Conservation (phyloP, 2,113 vertebrate species). For the Oryzias celebensis region DNA sequence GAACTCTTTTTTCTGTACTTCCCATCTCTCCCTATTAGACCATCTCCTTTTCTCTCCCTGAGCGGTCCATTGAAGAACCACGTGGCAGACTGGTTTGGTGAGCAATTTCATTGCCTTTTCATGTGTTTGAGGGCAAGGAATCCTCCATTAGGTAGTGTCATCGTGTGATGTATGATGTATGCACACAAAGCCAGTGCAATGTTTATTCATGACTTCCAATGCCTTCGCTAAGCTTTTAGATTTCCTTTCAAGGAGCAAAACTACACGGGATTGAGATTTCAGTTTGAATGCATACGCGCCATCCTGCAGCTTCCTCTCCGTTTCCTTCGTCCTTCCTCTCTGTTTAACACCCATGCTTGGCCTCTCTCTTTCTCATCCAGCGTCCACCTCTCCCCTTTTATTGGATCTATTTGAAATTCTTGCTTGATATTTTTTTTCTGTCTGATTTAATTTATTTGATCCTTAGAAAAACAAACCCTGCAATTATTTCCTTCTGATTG, state of each 20-base stretch:
- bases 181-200: slow-evolving; percentile 74
- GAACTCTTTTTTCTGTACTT: slow-evolving; percentile 47
- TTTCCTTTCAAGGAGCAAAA: slow-evolving; percentile 83
- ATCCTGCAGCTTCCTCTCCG: slow-evolving; percentile 46
- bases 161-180: slow-evolving; percentile 81
- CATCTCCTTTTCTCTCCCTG: slow-evolving; percentile 47
- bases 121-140: slow-evolving; percentile 73
- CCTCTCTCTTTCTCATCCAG: slow-evolving; percentile 38
- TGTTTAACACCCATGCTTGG: slow-evolving; percentile 12
- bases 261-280: slow-evolving; percentile 75
- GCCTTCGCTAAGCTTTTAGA: slow-evolving; percentile 73
- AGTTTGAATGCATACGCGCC: slow-evolving; percentile 72
- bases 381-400: slow-evolving; percentile 40
- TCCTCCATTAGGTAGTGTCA: slow-evolving; percentile 79
- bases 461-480: slow-evolving; percentile 70
- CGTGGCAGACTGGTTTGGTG: slow-evolving; percentile 63
- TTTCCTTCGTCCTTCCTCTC: slow-evolving; percentile 1
- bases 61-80: slow-evolving; percentile 71
- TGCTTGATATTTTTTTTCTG: slow-evolving; percentile 70
- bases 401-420: slow-evolving; percentile 62
- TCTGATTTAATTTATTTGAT: slow-evolving; percentile 76
- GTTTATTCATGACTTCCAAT: slow-evolving; percentile 82
- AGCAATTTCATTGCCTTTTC: slow-evolving; percentile 78
- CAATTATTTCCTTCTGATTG: slow-evolving; percentile 72
- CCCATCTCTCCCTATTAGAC: slow-evolving; percentile 42